A percentile compares a stretch with the other conserved stretches of the same genome.
phyloP scores from a whole-genome alignment of 2,113 vertebrate species.

The Falcunculus frontatus region DNA sequence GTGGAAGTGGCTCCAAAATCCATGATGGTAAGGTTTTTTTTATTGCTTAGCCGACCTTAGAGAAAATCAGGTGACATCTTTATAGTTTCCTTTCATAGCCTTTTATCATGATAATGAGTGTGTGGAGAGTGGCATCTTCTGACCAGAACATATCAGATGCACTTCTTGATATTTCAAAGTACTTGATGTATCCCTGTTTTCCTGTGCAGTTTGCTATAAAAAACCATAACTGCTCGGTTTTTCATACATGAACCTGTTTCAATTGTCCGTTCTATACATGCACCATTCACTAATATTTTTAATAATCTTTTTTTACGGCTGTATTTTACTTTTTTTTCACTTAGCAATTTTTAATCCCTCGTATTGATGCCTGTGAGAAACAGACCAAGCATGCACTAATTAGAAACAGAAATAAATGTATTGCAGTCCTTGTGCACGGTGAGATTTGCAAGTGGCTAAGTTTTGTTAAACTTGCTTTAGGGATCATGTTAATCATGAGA shows the following conservation, averaged over 20 bases:
- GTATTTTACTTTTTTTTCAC: not conserved
- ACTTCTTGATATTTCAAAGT: not conserved
- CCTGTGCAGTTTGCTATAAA: not conserved
- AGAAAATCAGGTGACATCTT: not conserved
- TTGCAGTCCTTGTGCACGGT: not conserved
- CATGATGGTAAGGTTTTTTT: constrained; percentile 74
- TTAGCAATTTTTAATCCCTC: not conserved
- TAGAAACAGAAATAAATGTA: not conserved
- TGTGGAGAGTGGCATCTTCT: not conserved
- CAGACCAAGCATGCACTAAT: not conserved
- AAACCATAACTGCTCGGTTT: not conserved
- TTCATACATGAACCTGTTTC: not conserved
- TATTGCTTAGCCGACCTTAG: not conserved
- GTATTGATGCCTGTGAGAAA: not conserved
- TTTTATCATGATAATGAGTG: not conserved
- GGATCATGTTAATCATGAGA: not conserved
- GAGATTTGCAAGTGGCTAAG: not conserved
- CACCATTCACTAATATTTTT: not conserved
- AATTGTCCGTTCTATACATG: not conserved
- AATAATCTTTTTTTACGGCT: not conserved
- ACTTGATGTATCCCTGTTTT: not conserved
- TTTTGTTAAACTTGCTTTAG: not conserved
- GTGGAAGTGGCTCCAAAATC: constrained; percentile 88
- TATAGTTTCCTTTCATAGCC: not conserved
- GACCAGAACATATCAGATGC: not conserved